phyloP scores from a whole-genome alignment of 2,113 vertebrate species.

The Casuarius casuarius region DNA sequence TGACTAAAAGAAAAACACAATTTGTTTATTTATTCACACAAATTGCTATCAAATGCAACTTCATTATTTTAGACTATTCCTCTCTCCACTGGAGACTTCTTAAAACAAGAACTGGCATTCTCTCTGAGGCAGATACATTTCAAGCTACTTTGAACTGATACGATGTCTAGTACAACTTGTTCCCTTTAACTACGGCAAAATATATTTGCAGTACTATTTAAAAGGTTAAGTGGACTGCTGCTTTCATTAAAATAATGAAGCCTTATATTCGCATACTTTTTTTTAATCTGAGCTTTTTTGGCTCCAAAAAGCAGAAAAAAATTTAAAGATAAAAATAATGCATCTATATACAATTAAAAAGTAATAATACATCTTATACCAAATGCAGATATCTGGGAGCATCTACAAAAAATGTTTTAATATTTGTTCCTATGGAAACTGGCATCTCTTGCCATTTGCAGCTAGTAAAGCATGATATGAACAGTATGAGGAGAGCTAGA shows the following conservation, averaged over 20 bases:
- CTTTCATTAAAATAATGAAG: not conserved
- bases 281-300: not conserved
- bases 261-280: not conserved
- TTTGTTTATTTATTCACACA: not conserved
- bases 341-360: not conserved
- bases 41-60: not conserved
- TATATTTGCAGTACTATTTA: not conserved
- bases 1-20: not conserved
- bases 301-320: not conserved
- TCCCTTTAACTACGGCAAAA: not conserved
- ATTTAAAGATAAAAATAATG: not conserved
- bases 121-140: not conserved
- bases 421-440: not conserved
- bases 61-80: not conserved
- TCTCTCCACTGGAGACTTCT: not conserved
- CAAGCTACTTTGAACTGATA: not conserved
- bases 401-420: not conserved
- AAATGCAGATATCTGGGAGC: not conserved
- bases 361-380: not conserved
- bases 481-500: not conserved
- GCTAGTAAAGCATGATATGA: not conserved
- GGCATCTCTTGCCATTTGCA: not conserved
- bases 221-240: not conserved
- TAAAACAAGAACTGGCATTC: not conserved
- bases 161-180: not conserved